phyloP scores from a whole-genome alignment of 1,140 invertebrate species.

The Sycobia sp. region DNA sequence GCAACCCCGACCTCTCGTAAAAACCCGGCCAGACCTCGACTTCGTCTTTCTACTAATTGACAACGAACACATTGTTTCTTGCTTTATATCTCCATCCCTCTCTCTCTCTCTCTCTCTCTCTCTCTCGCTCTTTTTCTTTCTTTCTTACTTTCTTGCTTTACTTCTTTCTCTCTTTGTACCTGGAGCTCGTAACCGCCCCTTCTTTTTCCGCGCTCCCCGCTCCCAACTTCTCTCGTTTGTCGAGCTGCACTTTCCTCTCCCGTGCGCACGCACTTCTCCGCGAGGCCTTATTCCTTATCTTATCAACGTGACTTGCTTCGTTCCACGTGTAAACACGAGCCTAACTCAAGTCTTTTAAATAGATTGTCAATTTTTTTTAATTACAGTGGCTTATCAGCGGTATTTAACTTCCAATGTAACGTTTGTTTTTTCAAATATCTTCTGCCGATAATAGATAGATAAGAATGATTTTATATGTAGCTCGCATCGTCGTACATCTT shows the following conservation, averaged over 20 bases:
- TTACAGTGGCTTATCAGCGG: conserved; percentile 13
- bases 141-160: background rate
- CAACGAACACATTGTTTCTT: conserved; percentile 47
- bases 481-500: no score
- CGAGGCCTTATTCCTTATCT: conserved; percentile 29
- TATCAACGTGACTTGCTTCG: conserved; percentile 6
- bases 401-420: conserved; percentile 17
- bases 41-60: conserved; percentile 45
- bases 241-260: conserved; percentile 1
- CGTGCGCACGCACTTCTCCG: background rate
- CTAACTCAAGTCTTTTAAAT: conserved; percentile 15
- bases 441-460: conserved; percentile 16
- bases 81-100: conserved; percentile 24
- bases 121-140: background rate
- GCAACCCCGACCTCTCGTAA: conserved; percentile 41
- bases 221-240: conserved; percentile 3
- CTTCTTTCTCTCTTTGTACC: background rate
- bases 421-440: background rate
- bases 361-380: conserved; percentile 26
- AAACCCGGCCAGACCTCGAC: conserved; percentile 35
- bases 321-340: conserved; percentile 20
- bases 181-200: conserved; percentile 4
- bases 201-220: background rate
- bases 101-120: background rate
- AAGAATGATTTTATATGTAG: no score